A percentile compares a stretch with the other conserved stretches of the same genome.
Evolutionary conservation across 2,113 vertebrate genomes (phyloP).

Genomic region (Rissa tridactyla): DNA sequence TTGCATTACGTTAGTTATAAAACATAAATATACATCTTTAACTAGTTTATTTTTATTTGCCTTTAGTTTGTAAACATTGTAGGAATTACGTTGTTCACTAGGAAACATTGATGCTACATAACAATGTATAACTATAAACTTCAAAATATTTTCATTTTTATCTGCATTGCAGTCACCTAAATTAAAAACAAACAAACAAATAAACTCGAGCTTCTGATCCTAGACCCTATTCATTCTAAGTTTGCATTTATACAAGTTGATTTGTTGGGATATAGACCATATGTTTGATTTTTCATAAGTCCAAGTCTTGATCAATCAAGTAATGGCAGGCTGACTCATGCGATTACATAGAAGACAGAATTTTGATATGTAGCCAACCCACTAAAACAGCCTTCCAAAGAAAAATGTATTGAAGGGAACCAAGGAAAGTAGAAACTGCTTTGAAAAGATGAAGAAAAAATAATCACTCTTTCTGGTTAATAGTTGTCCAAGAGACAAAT

Average conservation of each 20-base stretch:
- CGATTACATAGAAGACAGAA: background rate
- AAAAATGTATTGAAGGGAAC: background rate
- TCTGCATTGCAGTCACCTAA: background rate
- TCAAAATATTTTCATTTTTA: constrained; percentile 25
- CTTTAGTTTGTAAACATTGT: background rate
- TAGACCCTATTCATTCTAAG: background rate
- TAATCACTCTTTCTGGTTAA: background rate
- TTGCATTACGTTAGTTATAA: background rate
- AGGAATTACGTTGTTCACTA: background rate
- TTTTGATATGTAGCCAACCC: background rate
- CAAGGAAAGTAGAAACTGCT: background rate
- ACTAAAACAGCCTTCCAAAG: constrained; percentile 5
- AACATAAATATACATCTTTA: background rate
- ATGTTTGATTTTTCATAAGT: background rate
- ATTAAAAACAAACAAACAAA: background rate
- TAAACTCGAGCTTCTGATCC: background rate
- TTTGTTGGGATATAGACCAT: background rate
- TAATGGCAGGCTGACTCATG: background rate
- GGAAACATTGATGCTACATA: background rate
- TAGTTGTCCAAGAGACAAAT: background rate
- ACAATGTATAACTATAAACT: background rate
- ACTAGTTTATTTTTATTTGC: background rate
- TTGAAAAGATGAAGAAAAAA: background rate
- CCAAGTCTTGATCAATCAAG: constrained; percentile 46
- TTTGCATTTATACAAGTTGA: background rate